Base-by-base conservation (phyloP, 2,797 vertebrate genomes). In the Balearica regulorum region DNA sequence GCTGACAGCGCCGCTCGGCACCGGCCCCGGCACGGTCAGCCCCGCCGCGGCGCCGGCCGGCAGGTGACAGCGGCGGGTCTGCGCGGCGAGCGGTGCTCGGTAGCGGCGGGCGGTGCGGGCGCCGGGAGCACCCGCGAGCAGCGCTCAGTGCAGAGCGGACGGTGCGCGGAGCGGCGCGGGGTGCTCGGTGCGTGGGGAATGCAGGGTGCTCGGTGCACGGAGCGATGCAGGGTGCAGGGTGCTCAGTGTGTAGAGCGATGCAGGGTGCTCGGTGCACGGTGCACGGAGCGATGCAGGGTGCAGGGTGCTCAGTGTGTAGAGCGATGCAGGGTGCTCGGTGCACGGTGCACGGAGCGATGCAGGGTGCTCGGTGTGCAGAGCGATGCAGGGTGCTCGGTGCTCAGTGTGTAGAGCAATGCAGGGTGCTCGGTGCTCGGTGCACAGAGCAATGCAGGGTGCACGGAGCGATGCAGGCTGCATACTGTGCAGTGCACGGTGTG, bases 121-220 rank as follows among this genome's bases (percentile, higher is more conserved):
- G 90, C 87, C 87, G 95, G 87, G 83, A 82, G 92, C 75, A 5
- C 92, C 94, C 89, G 55, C 51, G 85, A 49, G 43, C 51, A 28
- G 64, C 9, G 71, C 70, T 26, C 60, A 49, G 58, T 28, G 46
- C 64, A 9, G 35, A 31, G 54, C 22, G 26, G 44, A 6, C 37
- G 37, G 44, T 11, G 41, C 19, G 19, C 31, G 41, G 43, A 35
- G 53, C 60, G 53, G 68, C 13, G 61, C 8, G 16, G 72, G 66
- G 33, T 33, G 72, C 46, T 31, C 29, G 68, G 39, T 16, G 76
- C 83, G 22, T 16, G 57, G 13, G 13, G 57, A 55, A 12, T n/a
- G 55, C 55, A 8, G 19, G 20, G 29, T 16, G 55, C 31, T 5
- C 33, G 17, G 33, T 8, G 64, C 62, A 21, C 3, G 18, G 41